These are phyloP conservation scores for Balaeniceps rex DNA, from an alignment of 2,113 vertebrate genomes.

Conservation along the genomic window DNA sequence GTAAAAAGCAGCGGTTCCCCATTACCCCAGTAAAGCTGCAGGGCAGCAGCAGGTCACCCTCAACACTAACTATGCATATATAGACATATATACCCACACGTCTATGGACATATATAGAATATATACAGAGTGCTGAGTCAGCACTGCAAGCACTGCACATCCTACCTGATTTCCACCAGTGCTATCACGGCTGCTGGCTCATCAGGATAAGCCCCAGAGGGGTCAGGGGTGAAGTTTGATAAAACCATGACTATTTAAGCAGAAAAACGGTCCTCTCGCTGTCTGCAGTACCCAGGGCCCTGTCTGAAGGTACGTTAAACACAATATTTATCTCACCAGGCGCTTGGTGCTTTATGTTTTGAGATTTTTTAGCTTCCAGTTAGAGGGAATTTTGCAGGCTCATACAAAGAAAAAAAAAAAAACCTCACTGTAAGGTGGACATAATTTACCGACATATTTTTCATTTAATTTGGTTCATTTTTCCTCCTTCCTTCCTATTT, in stretches of 20 bases:
- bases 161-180: neutral
- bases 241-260: neutral
- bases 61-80: neutral
- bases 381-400: neutral
- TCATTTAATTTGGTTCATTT: neutral
- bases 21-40: neutral
- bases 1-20: neutral
- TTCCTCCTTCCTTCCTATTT: neutral
- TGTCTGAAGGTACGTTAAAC: neutral
- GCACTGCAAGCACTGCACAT: neutral
- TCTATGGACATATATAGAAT: neutral
- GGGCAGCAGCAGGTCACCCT: neutral
- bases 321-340: conserved; percentile 1
- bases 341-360: neutral
- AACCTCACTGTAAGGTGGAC: neutral
- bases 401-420: neutral
- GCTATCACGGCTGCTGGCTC: neutral
- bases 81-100: no score
- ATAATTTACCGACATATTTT: neutral
- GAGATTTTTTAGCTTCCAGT: neutral
- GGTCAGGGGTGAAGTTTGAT: neutral
- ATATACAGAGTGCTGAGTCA: neutral
- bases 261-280: neutral
- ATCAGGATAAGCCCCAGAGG: neutral
- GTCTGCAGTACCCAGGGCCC: neutral